Evolutionary conservation across 2,888 invertebrate species (phyloP), one percentile per base, ranked within the genome.

Genomic region (Parapristionchus giblindavisi): DNA sequence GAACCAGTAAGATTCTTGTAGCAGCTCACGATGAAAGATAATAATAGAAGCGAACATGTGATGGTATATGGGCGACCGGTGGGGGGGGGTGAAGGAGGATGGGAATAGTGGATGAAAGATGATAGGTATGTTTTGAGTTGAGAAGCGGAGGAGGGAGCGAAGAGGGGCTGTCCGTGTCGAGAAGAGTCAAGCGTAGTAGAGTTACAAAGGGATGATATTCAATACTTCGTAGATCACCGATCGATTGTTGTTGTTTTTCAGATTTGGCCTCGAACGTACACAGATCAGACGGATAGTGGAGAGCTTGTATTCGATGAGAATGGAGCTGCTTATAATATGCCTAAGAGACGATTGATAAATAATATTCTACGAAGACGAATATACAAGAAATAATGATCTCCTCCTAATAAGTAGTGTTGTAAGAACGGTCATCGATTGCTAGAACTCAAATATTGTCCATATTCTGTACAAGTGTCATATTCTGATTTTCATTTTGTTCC

Each of bases 251-350:
- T n/a, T 27, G 27, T n/a, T 51, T 34, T 68, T 52, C 68, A 68
- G 68, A 68, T 68, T 52, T 68, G 38, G 5, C 68, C 68, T 0
- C 21, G 68, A 51, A 38, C 68, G 24, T 52, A 68, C n/a, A 43
- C 43, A 2, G 68, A 68, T 52, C 51, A 52, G 4, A 34, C 34
- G 11, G 68, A 68, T 24, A 36, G 52, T 52, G 51, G 51, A n/a
- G 68, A 68, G 52, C 3, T 68, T 2, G 52, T 68, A 1, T 5
- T 68, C 8, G 68, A 68, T 21, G 68, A 68, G 52, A 68, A 68
- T 36, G 68, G 68, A 68, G 68, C 68, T 24, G 68, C 24, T 3
- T 68, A 52, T 52, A 51, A 52, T 27, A 52, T 68, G 68, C 68
- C 27, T 21, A 68, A 68, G 68, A 68, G 68, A 68, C 34, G 24